A percentile compares a stretch with the other conserved stretches of the same genome.
These are phyloP conservation scores for Orthosia gothica DNA, from an alignment of 2,888 invertebrate species.

Conservation along the genomic window DNA sequence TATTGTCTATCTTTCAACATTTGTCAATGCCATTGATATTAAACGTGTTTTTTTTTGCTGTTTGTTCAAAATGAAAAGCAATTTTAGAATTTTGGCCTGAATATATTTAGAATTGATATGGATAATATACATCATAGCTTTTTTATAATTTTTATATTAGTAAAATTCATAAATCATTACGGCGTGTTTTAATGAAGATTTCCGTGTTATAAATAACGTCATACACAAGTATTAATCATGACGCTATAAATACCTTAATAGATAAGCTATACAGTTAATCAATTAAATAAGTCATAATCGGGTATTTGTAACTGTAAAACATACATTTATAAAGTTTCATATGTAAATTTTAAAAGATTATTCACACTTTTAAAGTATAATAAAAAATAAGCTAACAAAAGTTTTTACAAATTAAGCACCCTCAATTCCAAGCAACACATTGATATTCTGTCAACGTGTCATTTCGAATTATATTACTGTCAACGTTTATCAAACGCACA, in stretches of 20 bases:
- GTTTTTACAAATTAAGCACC: constrained; percentile 3
- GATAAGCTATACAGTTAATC: not conserved
- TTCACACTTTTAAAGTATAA: not conserved
- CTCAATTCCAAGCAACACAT: constrained; percentile 33
- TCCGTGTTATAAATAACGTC: not conserved
- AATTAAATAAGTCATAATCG: not conserved
- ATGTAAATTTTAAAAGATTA: not conserved
- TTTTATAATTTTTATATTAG: not conserved
- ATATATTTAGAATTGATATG: constrained; percentile 7
- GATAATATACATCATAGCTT: not conserved
- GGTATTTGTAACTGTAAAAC: not conserved
- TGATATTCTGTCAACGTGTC: constrained; percentile 49
- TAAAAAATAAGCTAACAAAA: constrained; percentile 9
- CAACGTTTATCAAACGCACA: constrained; percentile 57
- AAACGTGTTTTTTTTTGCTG: constrained; percentile 37
- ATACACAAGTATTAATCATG: not conserved
- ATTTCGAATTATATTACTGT: constrained; percentile 61
- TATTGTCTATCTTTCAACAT: constrained; percentile 49
- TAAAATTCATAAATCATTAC: not conserved
- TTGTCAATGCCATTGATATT: constrained; percentile 46
- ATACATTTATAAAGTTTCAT: not conserved
- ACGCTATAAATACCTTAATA: not conserved
- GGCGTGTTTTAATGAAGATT: not conserved
- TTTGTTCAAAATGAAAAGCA: constrained; percentile 10
- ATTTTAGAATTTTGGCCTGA: constrained; percentile 25